Percentiles rank a stretch among this genome's conserved stretches.
phyloP scores from a whole-genome alignment of 2,113 vertebrate species.

The Salminus brasiliensis region DNA sequence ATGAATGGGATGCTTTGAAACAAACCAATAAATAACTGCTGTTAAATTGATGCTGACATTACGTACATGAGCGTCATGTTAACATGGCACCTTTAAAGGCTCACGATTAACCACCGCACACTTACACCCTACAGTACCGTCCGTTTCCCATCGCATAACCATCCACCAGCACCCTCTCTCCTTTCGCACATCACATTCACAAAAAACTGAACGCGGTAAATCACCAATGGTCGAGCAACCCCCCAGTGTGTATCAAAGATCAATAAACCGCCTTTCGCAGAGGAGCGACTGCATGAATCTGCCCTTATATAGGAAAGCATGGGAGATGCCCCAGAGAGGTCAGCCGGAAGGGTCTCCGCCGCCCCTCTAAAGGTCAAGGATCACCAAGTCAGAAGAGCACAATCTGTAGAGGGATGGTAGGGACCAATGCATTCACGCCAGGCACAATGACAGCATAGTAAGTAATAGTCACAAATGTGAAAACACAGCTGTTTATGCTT shows the following conservation, averaged over 20 bases:
- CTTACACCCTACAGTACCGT: background rate
- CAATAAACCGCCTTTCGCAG: slow-evolving; percentile 38
- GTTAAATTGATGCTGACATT: too few relatives aligned
- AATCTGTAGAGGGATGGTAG: slow-evolving; percentile 53
- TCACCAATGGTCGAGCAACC: slow-evolving; percentile 9
- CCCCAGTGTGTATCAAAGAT: slow-evolving; percentile 19
- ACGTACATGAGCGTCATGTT: too few relatives aligned
- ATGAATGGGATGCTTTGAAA: too few relatives aligned
- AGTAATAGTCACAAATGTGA: background rate
- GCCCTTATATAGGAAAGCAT: slow-evolving; percentile 34
- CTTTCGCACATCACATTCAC: slow-evolving; percentile 15
- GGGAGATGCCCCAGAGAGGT: slow-evolving; percentile 27
- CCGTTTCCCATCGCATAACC: background rate
- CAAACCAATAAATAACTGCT: too few relatives aligned
- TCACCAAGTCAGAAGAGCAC: slow-evolving; percentile 58
- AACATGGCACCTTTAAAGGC: too few relatives aligned
- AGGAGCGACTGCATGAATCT: slow-evolving; percentile 40
- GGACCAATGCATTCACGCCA: slow-evolving; percentile 38
- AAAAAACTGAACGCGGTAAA: background rate
- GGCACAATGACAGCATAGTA: background rate
- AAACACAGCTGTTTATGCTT: slow-evolving; percentile 21
- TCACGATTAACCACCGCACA: background rate
- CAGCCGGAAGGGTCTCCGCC: slow-evolving; percentile 35
- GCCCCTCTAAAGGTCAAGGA: slow-evolving; percentile 59
- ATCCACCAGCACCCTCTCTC: background rate